These are phyloP conservation scores for Equus quagga DNA, from an alignment of 2,113 vertebrate species.

Conservation along the genomic window DNA sequence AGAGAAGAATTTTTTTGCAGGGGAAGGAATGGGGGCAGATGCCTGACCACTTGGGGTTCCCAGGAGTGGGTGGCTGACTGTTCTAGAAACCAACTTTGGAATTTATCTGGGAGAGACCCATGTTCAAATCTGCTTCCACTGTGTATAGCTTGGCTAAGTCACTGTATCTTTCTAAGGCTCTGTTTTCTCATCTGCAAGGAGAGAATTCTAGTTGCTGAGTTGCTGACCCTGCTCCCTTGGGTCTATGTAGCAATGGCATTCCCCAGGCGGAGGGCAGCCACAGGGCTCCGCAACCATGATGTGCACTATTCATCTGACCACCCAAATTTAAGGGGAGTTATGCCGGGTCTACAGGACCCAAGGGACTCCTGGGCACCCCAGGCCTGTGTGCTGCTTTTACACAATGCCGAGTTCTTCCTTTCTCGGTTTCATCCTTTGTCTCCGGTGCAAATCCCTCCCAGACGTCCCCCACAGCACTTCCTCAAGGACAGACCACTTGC, in stretches of 20 bases:
- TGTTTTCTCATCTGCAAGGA: not conserved
- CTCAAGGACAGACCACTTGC: not conserved
- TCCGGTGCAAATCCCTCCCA: not conserved
- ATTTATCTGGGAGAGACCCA: accelerated
- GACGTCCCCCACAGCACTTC: not conserved
- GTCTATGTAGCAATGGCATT: accelerated
- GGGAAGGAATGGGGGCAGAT: too few species aligned
- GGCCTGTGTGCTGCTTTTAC: accelerated
- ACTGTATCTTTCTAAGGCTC: accelerated
- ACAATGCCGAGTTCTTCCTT: not conserved
- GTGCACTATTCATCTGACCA: accelerated
- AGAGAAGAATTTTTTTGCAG: not conserved
- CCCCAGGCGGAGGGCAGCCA: accelerated
- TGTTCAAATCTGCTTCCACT: not conserved
- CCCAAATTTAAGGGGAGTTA: not conserved
- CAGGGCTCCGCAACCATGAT: accelerated
- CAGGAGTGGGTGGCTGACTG: not conserved
- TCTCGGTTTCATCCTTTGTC: not conserved
- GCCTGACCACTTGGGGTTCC: not conserved
- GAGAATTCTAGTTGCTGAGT: accelerated
- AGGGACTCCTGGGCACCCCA: not conserved
- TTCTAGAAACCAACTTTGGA: not conserved
- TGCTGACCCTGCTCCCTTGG: not conserved
- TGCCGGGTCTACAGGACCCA: not conserved
- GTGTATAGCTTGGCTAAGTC: accelerated